Base-by-base conservation (phyloP, 2,113 vertebrate genomes). In the Odocoileus virginianus region DNA sequence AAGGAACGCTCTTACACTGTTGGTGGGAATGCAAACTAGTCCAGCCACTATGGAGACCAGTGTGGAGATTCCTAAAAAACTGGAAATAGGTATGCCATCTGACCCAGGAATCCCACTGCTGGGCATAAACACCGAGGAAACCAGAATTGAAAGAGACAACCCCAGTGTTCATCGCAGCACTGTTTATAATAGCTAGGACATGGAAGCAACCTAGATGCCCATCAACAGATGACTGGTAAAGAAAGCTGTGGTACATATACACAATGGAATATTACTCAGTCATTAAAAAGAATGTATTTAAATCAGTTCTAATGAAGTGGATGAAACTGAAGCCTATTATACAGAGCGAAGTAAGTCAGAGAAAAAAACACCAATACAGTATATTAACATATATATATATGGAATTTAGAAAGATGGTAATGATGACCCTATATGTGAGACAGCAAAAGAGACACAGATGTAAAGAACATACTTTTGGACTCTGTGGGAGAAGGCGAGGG, bases 201-300 rank as follows among this genome's bases (percentile, higher is more conserved):
- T 36, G n/a, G 64, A 23, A 71, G 9, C 64, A 36, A 71, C n/a
- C 64, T 36, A 36, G 64, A 21, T 71, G n/a, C 19, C 0, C n/a
- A 36, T 21, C 17, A 11, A 5, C n/a, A 71, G 4, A 11, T 0
- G 0, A 36, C 6, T 21, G 17, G n/a, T 3, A 3, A 21, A 71
- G n/a, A 3, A 71, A 71, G 64, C n/a, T 6, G n/a, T 71, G 64
- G 64, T 71, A 71, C 64, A 36, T 21, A 36, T 71, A 36, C n/a
- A 71, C n/a, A 11, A 36, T 36, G 64, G 64, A 36, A 11, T 21
- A 5, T 71, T 36, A 71, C 17, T 36, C 64, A 36, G 17, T 9
- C 2, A 71, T 36, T 71, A 71, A 71, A 71, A 71, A 71, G 4
- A 36, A 71, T 36, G 0, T 2, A 71, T 36, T 71, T 36, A 9